Percentiles rank a stretch among this genome's conserved stretches.
Evolutionary conservation across 2,797 vertebrate species (phyloP).

Genomic region (Triplophysa bombifrons): DNA sequence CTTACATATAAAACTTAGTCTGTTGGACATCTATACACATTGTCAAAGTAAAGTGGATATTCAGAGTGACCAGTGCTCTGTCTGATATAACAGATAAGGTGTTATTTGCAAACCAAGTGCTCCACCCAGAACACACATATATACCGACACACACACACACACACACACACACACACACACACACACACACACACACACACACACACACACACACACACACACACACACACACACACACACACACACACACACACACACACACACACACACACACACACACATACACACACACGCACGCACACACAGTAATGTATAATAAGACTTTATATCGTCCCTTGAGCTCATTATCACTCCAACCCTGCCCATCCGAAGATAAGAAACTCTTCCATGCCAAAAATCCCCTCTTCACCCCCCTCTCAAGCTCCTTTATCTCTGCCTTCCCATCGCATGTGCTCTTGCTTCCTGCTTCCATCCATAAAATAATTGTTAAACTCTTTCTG

Average conservation of each 20-base stretch:
- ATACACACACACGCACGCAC: background rate
- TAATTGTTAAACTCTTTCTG: background rate
- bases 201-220: background rate
- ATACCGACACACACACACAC: slow-evolving; percentile 26
- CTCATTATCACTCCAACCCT: slow-evolving; percentile 57
- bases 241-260: slow-evolving; percentile 15
- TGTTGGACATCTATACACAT: background rate
- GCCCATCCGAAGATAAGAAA: slow-evolving; percentile 72
- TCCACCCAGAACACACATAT: slow-evolving; percentile 45
- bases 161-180: background rate
- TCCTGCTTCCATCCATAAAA: background rate
- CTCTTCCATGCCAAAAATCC: slow-evolving; percentile 49
- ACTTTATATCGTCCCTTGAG: slow-evolving; percentile 60
- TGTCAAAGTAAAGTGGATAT: slow-evolving; percentile 21
- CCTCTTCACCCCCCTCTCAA: slow-evolving; percentile 16
- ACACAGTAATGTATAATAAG: slow-evolving; percentile 53
- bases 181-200: no score
- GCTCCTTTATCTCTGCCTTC: slow-evolving; percentile 14
- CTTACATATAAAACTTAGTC: background rate
- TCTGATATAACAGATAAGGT: slow-evolving; percentile 42
- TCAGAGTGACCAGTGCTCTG: slow-evolving; percentile 30
- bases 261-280: slow-evolving; percentile 15
- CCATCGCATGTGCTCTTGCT: slow-evolving; percentile 11
- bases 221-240: background rate
- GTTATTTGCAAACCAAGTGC: slow-evolving; percentile 46